phyloP scores from a whole-genome alignment of 2,888 invertebrate species.

The Achlya flavicornis region DNA sequence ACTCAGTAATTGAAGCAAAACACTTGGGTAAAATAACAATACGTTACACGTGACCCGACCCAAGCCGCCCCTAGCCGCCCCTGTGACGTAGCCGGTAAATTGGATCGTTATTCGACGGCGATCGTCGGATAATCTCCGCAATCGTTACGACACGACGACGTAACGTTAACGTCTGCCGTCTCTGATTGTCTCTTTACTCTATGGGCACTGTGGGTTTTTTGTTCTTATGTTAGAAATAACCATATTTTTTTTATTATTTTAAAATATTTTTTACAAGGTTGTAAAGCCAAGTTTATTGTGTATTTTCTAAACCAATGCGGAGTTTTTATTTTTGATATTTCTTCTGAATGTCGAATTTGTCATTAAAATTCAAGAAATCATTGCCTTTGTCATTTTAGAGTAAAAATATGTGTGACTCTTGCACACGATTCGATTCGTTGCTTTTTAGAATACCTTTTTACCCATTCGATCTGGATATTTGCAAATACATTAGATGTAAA shows the following conservation, averaged over 20 bases:
- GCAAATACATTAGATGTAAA: too few species aligned
- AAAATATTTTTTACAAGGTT: too few species aligned
- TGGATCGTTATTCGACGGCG: conserved; percentile 55
- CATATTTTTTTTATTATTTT: background rate
- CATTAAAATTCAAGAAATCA: too few species aligned
- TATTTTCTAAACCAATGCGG: too few species aligned
- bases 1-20: conserved; percentile 15
- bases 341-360: too few species aligned
- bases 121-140: conserved; percentile 37
- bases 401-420: too few species aligned
- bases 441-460: too few species aligned
- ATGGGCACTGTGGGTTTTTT: conserved; percentile 36
- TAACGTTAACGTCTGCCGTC: conserved; percentile 49
- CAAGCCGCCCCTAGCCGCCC: conserved; percentile 14
- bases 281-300: too few species aligned
- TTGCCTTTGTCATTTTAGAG: too few species aligned
- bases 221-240: background rate
- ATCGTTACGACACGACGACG: conserved; percentile 41
- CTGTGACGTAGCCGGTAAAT: conserved; percentile 43
- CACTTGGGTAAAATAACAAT: conserved; percentile 18
- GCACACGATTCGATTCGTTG: too few species aligned
- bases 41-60: conserved; percentile 28
- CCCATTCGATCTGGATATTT: too few species aligned
- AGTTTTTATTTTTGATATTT: too few species aligned
- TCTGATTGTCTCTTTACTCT: conserved; percentile 58